phyloP scores from a whole-genome alignment of 2,113 vertebrate species.

The Cichladusa arquata region DNA sequence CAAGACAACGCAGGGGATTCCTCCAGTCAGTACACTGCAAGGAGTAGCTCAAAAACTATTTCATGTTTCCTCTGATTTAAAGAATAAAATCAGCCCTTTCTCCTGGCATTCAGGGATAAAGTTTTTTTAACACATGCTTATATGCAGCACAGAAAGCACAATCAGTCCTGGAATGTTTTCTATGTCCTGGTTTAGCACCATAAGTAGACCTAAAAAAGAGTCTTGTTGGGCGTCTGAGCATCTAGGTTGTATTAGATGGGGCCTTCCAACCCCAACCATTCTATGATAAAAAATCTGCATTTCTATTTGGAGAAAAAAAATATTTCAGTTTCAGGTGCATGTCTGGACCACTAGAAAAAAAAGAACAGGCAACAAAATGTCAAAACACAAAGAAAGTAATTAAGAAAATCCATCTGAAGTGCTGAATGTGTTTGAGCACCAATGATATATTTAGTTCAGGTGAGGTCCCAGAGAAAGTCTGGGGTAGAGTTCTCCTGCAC shows the following conservation, averaged over 20 bases:
- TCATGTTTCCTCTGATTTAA: not conserved
- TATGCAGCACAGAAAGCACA: not conserved
- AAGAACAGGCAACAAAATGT: not conserved
- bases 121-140: not conserved
- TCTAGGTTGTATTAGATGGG: not conserved
- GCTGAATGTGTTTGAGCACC: not conserved
- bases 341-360: not conserved
- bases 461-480: not conserved
- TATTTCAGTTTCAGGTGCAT: not conserved
- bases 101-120: not conserved
- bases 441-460: not conserved
- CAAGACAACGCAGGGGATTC: not conserved
- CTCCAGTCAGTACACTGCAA: not conserved
- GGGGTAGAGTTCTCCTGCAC: not conserved
- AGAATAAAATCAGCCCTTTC: not conserved
- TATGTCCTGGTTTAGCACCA: not conserved
- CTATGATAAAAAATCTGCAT: not conserved
- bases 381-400: not conserved
- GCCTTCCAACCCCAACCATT: not conserved
- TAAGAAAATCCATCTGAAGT: not conserved
- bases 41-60: not conserved
- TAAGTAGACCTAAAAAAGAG: not conserved
- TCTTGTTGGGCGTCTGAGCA: not conserved
- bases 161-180: not conserved
- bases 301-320: not conserved